These are phyloP conservation scores for Staurois parvus DNA, from an alignment of 2,797 vertebrate species.

Conservation along the genomic window DNA sequence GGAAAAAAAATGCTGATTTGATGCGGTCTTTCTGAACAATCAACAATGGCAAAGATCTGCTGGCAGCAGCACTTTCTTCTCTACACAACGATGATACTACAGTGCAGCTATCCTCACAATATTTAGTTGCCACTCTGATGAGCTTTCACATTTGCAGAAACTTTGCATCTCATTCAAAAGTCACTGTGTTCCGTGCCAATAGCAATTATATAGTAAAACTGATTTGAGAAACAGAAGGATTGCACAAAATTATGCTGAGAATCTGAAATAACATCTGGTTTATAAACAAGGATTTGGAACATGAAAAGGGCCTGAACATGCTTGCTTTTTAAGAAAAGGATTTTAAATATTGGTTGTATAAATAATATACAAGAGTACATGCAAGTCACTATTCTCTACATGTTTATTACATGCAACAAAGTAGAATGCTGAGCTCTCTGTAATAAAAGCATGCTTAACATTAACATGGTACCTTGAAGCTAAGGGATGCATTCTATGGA, in stretches of 20 bases:
- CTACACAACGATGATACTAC: background rate
- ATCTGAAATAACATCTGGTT: conserved; percentile 52
- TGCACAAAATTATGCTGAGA: conserved; percentile 44
- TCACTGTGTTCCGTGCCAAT: conserved; percentile 27
- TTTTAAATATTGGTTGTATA: background rate
- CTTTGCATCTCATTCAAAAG: conserved; percentile 40
- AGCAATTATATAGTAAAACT: conserved; percentile 48
- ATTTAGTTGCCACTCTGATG: conserved; percentile 33
- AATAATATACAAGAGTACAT: too few relatives aligned
- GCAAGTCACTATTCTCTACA: too few relatives aligned
- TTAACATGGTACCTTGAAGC: too few relatives aligned
- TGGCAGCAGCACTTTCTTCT: conserved; percentile 6
- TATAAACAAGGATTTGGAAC: conserved; percentile 26
- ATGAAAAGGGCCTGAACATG: conserved; percentile 26
- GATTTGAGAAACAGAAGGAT: conserved; percentile 43
- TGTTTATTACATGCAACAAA: too few relatives aligned
- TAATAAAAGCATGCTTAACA: too few relatives aligned
- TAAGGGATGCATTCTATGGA: too few relatives aligned
- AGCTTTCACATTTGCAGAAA: conserved; percentile 45
- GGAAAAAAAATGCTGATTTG: conserved; percentile 25
- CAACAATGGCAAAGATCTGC: conserved; percentile 37
- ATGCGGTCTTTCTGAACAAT: conserved; percentile 23
- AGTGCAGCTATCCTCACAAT: conserved; percentile 21
- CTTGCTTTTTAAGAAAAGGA: conserved; percentile 5
- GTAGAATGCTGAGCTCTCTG: too few relatives aligned